phyloP scores from a whole-genome alignment of 2,888 invertebrate genomes.

The Clanis bilineata region DNA sequence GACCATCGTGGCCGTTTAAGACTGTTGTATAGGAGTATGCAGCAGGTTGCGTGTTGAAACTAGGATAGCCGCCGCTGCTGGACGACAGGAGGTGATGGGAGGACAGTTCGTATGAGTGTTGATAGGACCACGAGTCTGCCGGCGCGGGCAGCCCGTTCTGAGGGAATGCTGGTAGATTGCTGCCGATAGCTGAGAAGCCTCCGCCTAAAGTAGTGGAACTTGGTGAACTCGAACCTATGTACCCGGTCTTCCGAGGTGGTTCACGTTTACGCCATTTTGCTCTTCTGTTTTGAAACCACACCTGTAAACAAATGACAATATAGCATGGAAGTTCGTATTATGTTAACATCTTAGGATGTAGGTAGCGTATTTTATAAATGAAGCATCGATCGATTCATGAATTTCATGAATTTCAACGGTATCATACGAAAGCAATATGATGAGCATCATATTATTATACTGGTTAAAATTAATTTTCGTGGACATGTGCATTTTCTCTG shows the following conservation, averaged over 20 bases:
- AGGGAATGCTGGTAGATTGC: conserved; percentile 78
- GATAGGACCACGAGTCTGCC: conserved; percentile 91
- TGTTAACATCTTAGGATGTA: too few relatives aligned
- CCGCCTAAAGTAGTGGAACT: conserved; percentile 86
- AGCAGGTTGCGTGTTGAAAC: conserved; percentile 83
- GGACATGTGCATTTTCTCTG: too few relatives aligned
- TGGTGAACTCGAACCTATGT: conserved; percentile 87
- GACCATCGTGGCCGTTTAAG: conserved; percentile 87
- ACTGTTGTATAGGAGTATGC: conserved; percentile 85
- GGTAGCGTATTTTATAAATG: too few relatives aligned
- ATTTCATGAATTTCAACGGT: too few relatives aligned
- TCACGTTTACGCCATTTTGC: conserved; percentile 98
- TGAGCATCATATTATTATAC: too few relatives aligned
- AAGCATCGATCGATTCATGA: neutral
- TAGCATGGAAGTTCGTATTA: too few relatives aligned
- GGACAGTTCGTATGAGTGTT: conserved; percentile 89
- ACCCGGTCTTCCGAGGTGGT: conserved; percentile 94
- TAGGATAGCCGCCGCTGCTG: conserved; percentile 84
- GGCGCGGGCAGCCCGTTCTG: conserved; percentile 85
- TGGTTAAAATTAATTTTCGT: too few relatives aligned
- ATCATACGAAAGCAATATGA: too few relatives aligned
- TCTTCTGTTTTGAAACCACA: conserved; percentile 95
- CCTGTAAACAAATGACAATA: conserved; percentile 53
- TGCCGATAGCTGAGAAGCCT: conserved; percentile 78
- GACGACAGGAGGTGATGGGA: conserved; percentile 89